phyloP scores from a whole-genome alignment of 2,888 invertebrate species.

The Corythucha ciliata region DNA sequence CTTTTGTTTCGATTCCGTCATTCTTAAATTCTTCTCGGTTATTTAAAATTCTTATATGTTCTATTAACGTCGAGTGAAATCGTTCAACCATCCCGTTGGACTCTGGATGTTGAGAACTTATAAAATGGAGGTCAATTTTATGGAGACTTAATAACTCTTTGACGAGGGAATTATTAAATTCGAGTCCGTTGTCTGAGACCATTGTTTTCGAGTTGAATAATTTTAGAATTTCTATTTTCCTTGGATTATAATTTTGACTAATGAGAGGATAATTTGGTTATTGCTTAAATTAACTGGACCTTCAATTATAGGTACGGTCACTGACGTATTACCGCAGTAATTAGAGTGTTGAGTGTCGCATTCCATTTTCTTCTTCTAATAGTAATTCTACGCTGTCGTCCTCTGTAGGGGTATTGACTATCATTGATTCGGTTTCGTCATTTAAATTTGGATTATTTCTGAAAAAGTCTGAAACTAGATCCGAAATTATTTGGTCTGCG shows the following conservation, averaged over 20 bases:
- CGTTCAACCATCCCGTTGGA: conserved; percentile 13
- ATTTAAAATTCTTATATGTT: conserved; percentile 19
- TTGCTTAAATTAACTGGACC: conserved; percentile 8
- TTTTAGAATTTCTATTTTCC: conserved; percentile 8
- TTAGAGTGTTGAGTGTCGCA: conserved; percentile 12
- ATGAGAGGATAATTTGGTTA: conserved; percentile 13
- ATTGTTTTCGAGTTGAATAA: no score
- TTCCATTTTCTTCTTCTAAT: not conserved
- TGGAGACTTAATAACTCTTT: conserved; percentile 18
- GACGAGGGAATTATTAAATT: conserved; percentile 17
- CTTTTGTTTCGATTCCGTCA: conserved; percentile 2
- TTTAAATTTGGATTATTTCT: no score
- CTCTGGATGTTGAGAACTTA: conserved; percentile 16
- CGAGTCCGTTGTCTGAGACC: no score
- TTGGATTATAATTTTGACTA: not conserved
- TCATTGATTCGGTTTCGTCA: no score
- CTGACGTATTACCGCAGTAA: conserved; percentile 3
- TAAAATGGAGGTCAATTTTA: conserved; percentile 21
- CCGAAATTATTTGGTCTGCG: not conserved
- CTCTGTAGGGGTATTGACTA: no score
- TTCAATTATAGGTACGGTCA: conserved; percentile 9
- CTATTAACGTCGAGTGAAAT: conserved; percentile 18
- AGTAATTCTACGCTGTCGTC: no score
- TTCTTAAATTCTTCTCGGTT: conserved; percentile 5
- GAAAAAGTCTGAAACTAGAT: conserved; percentile 3